These are phyloP conservation scores for Leucoma salicis DNA, from an alignment of 2,888 invertebrate genomes.

Conservation along the genomic window DNA sequence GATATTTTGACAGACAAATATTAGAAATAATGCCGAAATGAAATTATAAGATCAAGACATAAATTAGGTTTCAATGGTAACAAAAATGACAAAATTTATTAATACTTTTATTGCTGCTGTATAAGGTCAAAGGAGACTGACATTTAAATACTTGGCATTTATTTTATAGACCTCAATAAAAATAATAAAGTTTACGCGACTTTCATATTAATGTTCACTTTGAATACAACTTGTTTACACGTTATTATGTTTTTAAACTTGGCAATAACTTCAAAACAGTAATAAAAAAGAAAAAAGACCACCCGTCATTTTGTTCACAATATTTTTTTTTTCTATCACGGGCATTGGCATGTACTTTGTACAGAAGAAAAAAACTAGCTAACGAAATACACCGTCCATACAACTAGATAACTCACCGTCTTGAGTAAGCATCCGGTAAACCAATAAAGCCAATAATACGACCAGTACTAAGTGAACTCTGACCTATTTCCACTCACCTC, in stretches of 20 bases:
- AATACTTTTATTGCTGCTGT: neutral
- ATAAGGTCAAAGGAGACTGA: conserved; percentile 23
- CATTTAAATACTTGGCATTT: conserved; percentile 26
- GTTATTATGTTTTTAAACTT: too few relatives aligned
- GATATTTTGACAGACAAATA: too few relatives aligned
- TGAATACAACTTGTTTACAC: too few relatives aligned
- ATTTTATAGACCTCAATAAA: conserved; percentile 17
- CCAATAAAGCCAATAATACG: conserved; percentile 75
- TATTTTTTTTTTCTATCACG: too few relatives aligned
- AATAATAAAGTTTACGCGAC: conserved; percentile 7
- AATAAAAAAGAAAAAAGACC: too few relatives aligned
- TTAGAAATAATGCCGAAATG: too few relatives aligned
- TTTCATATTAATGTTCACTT: conserved; percentile 25
- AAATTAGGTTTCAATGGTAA: neutral
- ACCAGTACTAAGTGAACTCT: conserved; percentile 51
- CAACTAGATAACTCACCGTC: conserved; percentile 50
- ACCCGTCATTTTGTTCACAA: too few relatives aligned
- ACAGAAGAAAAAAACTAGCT: too few relatives aligned
- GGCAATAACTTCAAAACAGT: too few relatives aligned
- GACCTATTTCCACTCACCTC: conserved; percentile 29
- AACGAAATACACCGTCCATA: neutral
- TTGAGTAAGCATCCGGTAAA: conserved; percentile 75
- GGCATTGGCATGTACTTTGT: too few relatives aligned
- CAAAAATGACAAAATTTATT: neutral
- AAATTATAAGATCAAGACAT: neutral